phyloP scores from a whole-genome alignment of 2,113 vertebrate genomes.

The Aix galericulata region DNA sequence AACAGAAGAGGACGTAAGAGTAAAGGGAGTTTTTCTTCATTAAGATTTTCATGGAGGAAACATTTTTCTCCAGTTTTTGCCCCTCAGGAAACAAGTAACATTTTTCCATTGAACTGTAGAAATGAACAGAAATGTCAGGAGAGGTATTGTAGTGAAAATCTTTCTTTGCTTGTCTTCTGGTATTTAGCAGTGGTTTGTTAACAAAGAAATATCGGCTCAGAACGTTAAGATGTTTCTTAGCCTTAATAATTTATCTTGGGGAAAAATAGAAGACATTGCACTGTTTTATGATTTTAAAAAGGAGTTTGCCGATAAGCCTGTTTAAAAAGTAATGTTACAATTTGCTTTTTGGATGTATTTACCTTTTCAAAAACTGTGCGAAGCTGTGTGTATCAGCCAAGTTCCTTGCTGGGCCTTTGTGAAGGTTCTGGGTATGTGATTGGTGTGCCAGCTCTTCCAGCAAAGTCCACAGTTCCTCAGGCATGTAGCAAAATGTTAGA shows the following conservation, averaged over 20 bases:
- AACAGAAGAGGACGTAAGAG: neutral
- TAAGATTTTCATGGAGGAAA: neutral
- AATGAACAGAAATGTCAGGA: neutral
- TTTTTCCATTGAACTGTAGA: neutral
- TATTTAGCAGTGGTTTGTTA: neutral
- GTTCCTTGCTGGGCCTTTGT: neutral
- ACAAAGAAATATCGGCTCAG: neutral
- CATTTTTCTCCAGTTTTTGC: neutral
- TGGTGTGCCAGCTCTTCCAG: neutral
- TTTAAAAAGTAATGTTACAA: neutral
- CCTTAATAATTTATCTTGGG: neutral
- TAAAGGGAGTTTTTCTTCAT: neutral
- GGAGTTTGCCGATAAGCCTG: neutral
- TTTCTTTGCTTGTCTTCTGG: neutral
- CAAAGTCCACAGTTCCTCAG: neutral
- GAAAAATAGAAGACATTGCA: neutral
- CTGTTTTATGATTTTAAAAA: neutral
- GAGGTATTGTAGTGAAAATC: neutral
- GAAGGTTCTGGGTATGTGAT: neutral
- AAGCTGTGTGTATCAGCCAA: accelerated
- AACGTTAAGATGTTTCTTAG: neutral
- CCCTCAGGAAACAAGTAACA: neutral
- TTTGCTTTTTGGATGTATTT: neutral
- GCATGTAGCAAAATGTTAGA: neutral
- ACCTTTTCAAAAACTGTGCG: neutral